These are phyloP conservation scores for Lepidotrigona ventralis DNA, from an alignment of 1,140 invertebrate genomes.

Conservation along the genomic window DNA sequence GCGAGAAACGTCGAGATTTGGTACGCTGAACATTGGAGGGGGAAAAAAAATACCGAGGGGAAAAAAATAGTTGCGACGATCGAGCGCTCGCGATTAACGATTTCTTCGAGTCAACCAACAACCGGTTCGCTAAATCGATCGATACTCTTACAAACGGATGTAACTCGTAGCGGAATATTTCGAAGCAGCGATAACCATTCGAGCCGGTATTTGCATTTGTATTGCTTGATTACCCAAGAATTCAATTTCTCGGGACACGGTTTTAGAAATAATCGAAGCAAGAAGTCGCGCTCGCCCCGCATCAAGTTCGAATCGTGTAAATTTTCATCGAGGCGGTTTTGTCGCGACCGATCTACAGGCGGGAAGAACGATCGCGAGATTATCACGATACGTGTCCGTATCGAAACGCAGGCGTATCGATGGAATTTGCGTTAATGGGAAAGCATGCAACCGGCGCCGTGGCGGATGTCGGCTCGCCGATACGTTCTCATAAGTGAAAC, in stretches of 20 bases:
- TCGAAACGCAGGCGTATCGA: background rate
- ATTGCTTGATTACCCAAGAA: conserved; percentile 32
- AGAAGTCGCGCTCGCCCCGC: conserved; percentile 5
- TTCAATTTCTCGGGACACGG: conserved; percentile 23
- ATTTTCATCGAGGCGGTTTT: conserved; percentile 3
- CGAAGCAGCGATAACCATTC: conserved; percentile 5
- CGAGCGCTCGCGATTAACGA: background rate
- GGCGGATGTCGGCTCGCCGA: background rate
- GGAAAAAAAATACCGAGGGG: background rate
- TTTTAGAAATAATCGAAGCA: conserved; percentile 34
- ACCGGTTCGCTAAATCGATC: conserved; percentile 4
- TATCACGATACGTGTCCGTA: background rate
- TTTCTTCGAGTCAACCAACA: background rate
- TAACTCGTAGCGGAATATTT: conserved; percentile 34
- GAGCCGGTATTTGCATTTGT: conserved; percentile 27
- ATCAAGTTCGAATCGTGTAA: background rate
- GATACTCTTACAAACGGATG: conserved; percentile 12
- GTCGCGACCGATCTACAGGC: background rate
- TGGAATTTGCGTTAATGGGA: conserved; percentile 22
- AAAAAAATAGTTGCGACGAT: background rate
- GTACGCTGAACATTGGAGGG: background rate
- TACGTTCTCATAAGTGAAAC: conserved; percentile 27
- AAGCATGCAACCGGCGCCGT: conserved; percentile 20
- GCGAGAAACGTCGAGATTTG: conserved; percentile 23
- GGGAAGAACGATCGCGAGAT: background rate